Percentiles rank a stretch among this genome's conserved stretches.
Conservation (phyloP, 1,140 invertebrate genomes). For the Pseudomyrmex flavicornis region DNA sequence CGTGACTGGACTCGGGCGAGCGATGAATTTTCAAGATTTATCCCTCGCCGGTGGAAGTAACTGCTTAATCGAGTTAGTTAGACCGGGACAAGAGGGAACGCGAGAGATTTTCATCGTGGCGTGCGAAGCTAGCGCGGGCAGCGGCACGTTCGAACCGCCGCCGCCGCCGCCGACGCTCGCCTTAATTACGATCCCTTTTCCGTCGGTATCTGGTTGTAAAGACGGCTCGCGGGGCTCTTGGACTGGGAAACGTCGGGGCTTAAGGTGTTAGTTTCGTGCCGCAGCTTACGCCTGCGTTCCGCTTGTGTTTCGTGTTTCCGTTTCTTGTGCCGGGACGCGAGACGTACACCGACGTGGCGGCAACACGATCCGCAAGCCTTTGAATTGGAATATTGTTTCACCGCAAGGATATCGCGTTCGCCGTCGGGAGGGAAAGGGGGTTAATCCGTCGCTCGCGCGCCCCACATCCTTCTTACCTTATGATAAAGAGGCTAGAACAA, state of each 20-base stretch:
- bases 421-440: neutral
- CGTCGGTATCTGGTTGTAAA: constrained; percentile 63
- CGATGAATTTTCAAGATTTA: constrained; percentile 72
- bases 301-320: constrained; percentile 50
- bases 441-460: neutral
- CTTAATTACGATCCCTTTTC: constrained; percentile 70
- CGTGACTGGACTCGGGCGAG: constrained; percentile 42
- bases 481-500: neutral
- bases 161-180: neutral
- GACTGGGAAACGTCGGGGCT: constrained; percentile 52
- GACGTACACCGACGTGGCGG: neutral
- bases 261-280: constrained; percentile 64
- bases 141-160: constrained; percentile 57
- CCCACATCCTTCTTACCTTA: neutral
- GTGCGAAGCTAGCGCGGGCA: neutral
- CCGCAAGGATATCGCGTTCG: constrained; percentile 58
- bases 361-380: constrained; percentile 55
- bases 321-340: constrained; percentile 50
- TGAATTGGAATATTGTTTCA: constrained; percentile 65
- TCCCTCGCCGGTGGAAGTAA: constrained; percentile 49
- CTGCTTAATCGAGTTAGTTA: constrained; percentile 70
- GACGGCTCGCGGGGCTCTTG: constrained; percentile 57
- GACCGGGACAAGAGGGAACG: constrained; percentile 15
- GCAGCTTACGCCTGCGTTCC: constrained; percentile 27
- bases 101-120: constrained; percentile 65